Evolutionary conservation across 2,888 invertebrate genomes (phyloP).

Genomic region (Dryadula phaetusa): DNA sequence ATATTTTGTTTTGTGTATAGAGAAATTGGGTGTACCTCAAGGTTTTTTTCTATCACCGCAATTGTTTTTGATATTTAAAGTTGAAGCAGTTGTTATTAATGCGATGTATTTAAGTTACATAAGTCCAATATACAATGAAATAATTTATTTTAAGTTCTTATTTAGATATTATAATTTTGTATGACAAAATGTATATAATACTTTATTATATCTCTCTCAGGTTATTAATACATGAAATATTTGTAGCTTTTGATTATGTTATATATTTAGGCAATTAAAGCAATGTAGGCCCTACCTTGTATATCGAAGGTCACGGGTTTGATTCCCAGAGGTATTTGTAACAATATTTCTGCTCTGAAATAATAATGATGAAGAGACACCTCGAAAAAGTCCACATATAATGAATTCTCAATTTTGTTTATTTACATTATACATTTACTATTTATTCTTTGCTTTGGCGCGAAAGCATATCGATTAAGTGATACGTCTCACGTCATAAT

Average conservation of each 20-base stretch:
- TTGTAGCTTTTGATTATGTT: conserved; percentile 12
- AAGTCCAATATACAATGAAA: conserved; percentile 30
- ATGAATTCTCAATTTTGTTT: conserved; percentile 42
- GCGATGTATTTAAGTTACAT: conserved; percentile 23
- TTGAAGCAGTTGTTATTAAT: conserved; percentile 6
- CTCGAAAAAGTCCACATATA: conserved; percentile 43
- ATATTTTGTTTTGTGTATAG: conserved; percentile 8
- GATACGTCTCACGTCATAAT: conserved; percentile 64
- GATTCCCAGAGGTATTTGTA: background rate
- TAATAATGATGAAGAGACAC: conserved; percentile 3
- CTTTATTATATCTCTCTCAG: conserved; percentile 15
- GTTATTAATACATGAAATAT: conserved; percentile 3
- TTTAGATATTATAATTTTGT: conserved; percentile 21
- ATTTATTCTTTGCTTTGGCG: conserved; percentile 64
- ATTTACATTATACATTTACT: conserved; percentile 46
- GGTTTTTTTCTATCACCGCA: background rate
- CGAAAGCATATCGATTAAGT: conserved; percentile 77
- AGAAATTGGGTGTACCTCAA: conserved; percentile 13
- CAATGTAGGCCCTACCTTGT: background rate
- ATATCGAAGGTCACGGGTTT: background rate
- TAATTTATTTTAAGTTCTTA: conserved; percentile 28
- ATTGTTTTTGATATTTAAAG: background rate
- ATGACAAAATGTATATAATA: conserved; percentile 26
- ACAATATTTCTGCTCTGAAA: background rate
- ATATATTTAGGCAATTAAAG: conserved; percentile 3